phyloP scores from a whole-genome alignment of 2,797 vertebrate genomes.

The Lindbergichthys nudifrons region DNA sequence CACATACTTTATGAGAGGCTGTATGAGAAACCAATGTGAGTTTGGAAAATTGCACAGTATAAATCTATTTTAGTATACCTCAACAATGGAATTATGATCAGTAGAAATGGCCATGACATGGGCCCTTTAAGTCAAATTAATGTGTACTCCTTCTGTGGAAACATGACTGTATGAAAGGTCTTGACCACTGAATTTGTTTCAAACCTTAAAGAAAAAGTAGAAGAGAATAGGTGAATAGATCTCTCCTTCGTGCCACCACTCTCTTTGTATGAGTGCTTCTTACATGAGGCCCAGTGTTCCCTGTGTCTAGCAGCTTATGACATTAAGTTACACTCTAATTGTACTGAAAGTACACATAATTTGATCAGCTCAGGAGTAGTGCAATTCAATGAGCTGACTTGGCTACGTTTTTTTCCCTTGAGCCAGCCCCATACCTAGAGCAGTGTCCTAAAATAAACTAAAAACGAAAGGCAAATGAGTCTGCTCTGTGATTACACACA shows the following conservation, averaged over 20 bases:
- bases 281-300: slow-evolving; percentile 11
- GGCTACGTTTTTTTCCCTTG: background rate
- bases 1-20: no score
- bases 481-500: slow-evolving; percentile 19
- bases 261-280: background rate
- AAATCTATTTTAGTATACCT: no score
- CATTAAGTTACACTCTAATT: slow-evolving; percentile 46
- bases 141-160: background rate
- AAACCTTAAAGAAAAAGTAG: background rate
- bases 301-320: slow-evolving; percentile 17
- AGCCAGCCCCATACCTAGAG: slow-evolving; percentile 21
- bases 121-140: background rate
- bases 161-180: background rate
- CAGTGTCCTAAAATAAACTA: slow-evolving; percentile 13
- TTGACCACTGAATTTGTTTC: background rate
- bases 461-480: background rate
- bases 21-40: no score
- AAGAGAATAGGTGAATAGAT: background rate
- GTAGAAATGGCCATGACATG: no score
- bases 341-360: slow-evolving; percentile 48
- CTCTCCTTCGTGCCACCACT: background rate
- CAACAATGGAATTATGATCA: no score
- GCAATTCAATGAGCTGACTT: slow-evolving; percentile 38
- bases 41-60: no score
- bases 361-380: slow-evolving; percentile 46